Conservation (phyloP, 2,113 vertebrate species). For the Heliornis fulica region DNA sequence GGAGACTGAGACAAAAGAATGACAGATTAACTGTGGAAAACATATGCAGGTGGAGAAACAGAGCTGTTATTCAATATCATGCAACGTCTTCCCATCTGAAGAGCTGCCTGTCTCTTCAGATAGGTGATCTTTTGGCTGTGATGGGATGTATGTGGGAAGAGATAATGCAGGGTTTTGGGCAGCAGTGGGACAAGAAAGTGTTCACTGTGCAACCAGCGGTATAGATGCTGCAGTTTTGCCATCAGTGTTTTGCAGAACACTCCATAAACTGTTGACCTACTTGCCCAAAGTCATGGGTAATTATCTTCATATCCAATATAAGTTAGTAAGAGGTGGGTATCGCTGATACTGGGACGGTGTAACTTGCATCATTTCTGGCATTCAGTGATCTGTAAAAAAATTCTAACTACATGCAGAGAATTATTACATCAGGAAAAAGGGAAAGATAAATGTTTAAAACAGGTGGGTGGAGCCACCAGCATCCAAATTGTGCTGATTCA, state of each 20-base stretch:
- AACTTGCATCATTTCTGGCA: not conserved
- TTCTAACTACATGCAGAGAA: not conserved
- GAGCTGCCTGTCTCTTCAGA: not conserved
- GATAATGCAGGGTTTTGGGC: not conserved
- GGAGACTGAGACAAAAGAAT: not conserved
- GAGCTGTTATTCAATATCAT: not conserved
- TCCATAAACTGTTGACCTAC: not conserved
- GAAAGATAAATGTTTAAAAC: not conserved
- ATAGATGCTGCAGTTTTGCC: constrained; percentile 9
- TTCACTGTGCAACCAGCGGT: not conserved
- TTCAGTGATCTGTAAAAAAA: not conserved
- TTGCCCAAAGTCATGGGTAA: not conserved
- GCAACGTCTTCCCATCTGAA: not conserved
- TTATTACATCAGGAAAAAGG: not conserved
- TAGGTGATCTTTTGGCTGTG: not conserved
- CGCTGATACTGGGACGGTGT: not conserved
- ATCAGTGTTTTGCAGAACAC: constrained; percentile 1
- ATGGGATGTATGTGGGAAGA: not conserved
- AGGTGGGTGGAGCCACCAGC: not conserved
- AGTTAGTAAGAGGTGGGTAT: constrained; percentile 8
- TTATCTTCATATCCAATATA: constrained; percentile 19
- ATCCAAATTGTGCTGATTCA: not conserved
- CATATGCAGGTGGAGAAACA: not conserved
- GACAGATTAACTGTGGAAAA: not conserved
- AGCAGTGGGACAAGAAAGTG: not conserved